These are phyloP conservation scores for Myxocyprinus asiaticus DNA, from an alignment of 2,113 vertebrate genomes.

Conservation along the genomic window DNA sequence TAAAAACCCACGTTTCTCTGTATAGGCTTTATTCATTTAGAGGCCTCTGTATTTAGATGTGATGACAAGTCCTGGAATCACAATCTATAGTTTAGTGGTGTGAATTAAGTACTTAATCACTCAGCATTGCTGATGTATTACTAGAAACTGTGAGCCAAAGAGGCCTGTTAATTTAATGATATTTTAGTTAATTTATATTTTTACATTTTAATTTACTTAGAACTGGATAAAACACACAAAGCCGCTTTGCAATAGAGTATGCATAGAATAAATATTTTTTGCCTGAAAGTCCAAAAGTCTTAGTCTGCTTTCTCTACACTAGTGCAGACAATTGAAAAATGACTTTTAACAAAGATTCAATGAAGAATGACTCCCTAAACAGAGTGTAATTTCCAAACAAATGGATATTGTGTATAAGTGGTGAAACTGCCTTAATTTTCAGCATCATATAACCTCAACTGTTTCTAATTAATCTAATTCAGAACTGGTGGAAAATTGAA, in stretches of 20 bases:
- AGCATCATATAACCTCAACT: background rate
- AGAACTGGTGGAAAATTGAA: slow-evolving; percentile 51
- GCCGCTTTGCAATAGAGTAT: background rate
- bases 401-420: slow-evolving; percentile 29
- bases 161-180: background rate
- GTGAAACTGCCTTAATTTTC: slow-evolving; percentile 37
- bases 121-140: background rate
- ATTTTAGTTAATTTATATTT: background rate
- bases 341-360: background rate
- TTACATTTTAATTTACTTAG: background rate
- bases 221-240: background rate
- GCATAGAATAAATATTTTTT: background rate
- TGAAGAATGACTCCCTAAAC: background rate
- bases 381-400: slow-evolving; percentile 61
- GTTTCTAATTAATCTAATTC: background rate
- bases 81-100: background rate
- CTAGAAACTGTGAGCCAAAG: background rate
- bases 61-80: background rate
- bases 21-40: slow-evolving; percentile 1
- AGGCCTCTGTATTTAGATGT: background rate
- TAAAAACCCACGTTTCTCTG: background rate
- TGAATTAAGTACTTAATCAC: slow-evolving; percentile 3
- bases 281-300: no score
- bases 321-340: no score
- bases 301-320: no score